A percentile compares a stretch with the other conserved stretches of the same genome.
These are phyloP conservation scores for Rhyacichthys aspro DNA, from an alignment of 2,797 vertebrate species.

Conservation along the genomic window DNA sequence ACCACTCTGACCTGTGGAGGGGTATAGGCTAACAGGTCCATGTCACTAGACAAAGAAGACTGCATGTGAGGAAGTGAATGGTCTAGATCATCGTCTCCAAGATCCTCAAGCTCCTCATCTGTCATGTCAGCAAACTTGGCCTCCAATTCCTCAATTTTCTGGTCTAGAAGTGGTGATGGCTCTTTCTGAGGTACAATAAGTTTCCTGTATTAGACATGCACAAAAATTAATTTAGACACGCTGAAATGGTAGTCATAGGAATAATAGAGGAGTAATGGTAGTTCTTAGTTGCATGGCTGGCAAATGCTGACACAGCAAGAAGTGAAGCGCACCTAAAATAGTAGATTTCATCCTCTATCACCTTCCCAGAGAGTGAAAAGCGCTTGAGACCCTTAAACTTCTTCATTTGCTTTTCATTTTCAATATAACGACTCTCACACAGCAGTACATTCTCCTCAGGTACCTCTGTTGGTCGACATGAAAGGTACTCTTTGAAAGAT, in stretches of 20 bases:
- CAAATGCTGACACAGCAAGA: background rate
- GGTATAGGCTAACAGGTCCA: constrained; percentile 94
- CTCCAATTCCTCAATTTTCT: constrained; percentile 97
- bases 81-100: constrained; percentile 94
- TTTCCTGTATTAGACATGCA: constrained; percentile 80
- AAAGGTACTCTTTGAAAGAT: constrained; percentile 98
- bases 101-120: constrained; percentile 91
- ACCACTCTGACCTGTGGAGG: constrained; percentile 88
- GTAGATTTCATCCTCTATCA: constrained; percentile 96
- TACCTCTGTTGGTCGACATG: constrained; percentile 88
- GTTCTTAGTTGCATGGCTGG: too few relatives aligned
- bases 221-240: too few relatives aligned
- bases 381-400: constrained; percentile 98
- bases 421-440: constrained; percentile 97
- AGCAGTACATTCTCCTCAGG: constrained; percentile 90
- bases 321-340: constrained; percentile 90
- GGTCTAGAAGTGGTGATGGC: constrained; percentile 93
- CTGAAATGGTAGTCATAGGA: too few relatives aligned
- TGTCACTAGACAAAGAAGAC: constrained; percentile 86
- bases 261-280: too few relatives aligned
- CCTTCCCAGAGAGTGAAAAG: constrained; percentile 97
- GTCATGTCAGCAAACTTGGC: constrained; percentile 96
- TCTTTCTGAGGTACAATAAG: constrained; percentile 95
- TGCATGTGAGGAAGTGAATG: constrained; percentile 85
- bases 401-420: constrained; percentile 97